Percentiles rank a stretch among this genome's conserved stretches.
Conservation (phyloP, 2,888 invertebrate species). For the Chrysina gloriosa region DNA sequence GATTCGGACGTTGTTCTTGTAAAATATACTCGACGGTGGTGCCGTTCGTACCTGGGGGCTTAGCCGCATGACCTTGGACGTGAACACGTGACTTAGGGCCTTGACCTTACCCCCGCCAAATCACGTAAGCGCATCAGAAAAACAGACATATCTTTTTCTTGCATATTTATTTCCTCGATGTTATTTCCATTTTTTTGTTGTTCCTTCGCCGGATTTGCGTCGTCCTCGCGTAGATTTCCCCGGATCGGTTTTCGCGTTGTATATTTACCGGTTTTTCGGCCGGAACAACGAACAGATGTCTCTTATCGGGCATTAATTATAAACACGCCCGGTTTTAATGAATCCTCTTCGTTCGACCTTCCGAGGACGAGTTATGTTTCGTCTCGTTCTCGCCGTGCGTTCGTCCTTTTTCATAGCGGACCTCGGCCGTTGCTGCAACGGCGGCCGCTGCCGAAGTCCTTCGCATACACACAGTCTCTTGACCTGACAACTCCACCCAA, state of each 20-base stretch:
- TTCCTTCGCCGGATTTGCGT: not conserved
- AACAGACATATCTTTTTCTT: slow-evolving; percentile 42
- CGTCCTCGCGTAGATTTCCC: not conserved
- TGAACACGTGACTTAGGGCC: slow-evolving; percentile 70
- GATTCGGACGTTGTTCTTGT: slow-evolving; percentile 25
- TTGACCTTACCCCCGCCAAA: slow-evolving; percentile 65
- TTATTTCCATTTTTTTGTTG: not conserved
- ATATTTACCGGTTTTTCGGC: not conserved
- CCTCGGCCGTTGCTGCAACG: slow-evolving; percentile 40
- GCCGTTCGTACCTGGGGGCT: slow-evolving; percentile 55
- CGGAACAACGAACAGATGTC: slow-evolving; percentile 33
- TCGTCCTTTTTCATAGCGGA: slow-evolving; percentile 48
- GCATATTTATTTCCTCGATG: too few relatives aligned
- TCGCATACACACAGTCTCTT: slow-evolving; percentile 43
- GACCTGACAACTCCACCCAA: slow-evolving; percentile 52
- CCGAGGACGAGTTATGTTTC: slow-evolving; percentile 51
- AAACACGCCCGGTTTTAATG: slow-evolving; percentile 47
- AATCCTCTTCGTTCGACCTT: slow-evolving; percentile 50
- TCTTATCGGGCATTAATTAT: slow-evolving; percentile 44
- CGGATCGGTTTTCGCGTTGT: not conserved
- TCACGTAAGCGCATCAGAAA: slow-evolving; percentile 46
- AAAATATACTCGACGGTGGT: slow-evolving; percentile 42
- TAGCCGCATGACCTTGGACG: slow-evolving; percentile 67
- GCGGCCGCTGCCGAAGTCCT: slow-evolving; percentile 40
- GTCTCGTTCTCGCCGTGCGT: slow-evolving; percentile 41